Percentiles rank a stretch among this genome's conserved stretches.
Conservation (phyloP, 2,888 invertebrate genomes). For the Leptinotarsa rubiginosa region DNA sequence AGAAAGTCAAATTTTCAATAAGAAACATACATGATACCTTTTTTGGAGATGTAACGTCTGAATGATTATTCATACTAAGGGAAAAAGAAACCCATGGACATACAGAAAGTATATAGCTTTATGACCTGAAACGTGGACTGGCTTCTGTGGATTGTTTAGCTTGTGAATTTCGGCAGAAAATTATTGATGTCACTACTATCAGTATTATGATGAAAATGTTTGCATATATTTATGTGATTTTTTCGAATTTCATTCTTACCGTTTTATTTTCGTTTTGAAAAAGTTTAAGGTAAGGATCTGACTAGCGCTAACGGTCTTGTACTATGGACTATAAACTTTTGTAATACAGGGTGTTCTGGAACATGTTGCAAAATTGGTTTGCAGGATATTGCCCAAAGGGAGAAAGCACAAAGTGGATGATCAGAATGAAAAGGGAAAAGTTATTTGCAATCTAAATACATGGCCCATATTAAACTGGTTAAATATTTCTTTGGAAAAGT, state of each 20-base stretch:
- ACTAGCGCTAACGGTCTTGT: constrained; percentile 15
- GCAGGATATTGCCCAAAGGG: no score
- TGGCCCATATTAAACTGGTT: no score
- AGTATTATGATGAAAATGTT: constrained; percentile 36
- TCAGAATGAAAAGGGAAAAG: no score
- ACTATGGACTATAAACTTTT: constrained; percentile 13
- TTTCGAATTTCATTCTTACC: constrained; percentile 31
- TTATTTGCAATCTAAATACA: no score
- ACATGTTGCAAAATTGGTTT: background rate
- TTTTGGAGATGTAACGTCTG: no score
- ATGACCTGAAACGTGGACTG: constrained; percentile 17
- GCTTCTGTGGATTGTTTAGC: constrained; percentile 29
- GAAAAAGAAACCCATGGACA: background rate
- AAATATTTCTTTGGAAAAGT: no score
- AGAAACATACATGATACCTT: no score
- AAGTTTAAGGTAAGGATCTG: constrained; percentile 11
- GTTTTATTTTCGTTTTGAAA: constrained; percentile 9
- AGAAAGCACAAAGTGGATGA: no score
- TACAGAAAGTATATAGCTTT: background rate
- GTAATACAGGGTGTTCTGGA: constrained; percentile 16
- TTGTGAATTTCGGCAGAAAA: constrained; percentile 31
- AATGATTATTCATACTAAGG: no score
- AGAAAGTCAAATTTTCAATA: no score
- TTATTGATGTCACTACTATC: constrained; percentile 40
- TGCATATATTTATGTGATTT: constrained; percentile 38